Percentiles rank a stretch among this genome's conserved stretches.
Evolutionary conservation across 37 sponge, comb jelly and placozoan genomes (phyloP).

Genomic region (Halichondria panicea): DNA sequence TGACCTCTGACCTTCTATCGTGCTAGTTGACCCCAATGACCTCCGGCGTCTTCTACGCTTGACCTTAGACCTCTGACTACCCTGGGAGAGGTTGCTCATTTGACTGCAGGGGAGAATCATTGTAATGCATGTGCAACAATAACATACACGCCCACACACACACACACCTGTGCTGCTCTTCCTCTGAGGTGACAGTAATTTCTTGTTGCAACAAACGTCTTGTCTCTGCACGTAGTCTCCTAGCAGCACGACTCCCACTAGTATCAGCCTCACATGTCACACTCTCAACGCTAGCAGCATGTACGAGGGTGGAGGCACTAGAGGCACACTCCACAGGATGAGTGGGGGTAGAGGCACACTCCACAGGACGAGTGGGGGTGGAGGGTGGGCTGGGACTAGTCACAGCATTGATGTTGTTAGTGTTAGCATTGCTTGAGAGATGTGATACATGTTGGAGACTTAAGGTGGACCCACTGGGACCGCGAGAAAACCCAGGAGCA

Average conservation of each 20-base stretch:
- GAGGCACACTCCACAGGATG: background rate
- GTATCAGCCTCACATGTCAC: background rate
- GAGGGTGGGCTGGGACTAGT: background rate
- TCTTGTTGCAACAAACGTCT: background rate
- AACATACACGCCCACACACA: too few relatives aligned
- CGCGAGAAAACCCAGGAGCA: background rate
- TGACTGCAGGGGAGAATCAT: too few relatives aligned
- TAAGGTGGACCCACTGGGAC: background rate
- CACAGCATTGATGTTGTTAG: constrained; percentile 11
- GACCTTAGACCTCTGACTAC: background rate
- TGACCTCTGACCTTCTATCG: background rate
- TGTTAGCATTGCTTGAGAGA: constrained; percentile 13
- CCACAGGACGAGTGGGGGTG: background rate
- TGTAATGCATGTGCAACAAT: too few relatives aligned
- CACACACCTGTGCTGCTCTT: too few relatives aligned
- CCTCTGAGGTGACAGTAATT: constrained; percentile 17
- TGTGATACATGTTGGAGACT: background rate
- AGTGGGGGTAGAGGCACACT: background rate
- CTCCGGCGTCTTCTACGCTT: background rate
- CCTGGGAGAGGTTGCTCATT: too few relatives aligned
- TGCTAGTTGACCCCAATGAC: background rate
- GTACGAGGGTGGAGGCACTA: background rate
- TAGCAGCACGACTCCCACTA: constrained; percentile 1
- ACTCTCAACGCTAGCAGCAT: background rate
- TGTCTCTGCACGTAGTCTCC: constrained; percentile 13